Base-by-base conservation (phyloP, 2,888 invertebrate species). In the Schizaphis graminum region DNA sequence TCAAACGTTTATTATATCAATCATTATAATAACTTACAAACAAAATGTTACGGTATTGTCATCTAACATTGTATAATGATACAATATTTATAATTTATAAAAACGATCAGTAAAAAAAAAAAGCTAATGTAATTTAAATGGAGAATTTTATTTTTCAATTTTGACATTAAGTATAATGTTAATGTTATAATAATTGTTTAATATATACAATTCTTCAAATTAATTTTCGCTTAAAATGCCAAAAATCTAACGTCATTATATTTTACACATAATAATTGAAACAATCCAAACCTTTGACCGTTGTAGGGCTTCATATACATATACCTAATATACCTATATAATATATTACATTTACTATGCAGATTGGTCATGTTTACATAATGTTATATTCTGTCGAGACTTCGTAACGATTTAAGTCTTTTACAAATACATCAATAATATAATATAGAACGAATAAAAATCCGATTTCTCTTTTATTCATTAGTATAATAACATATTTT, bases 171-270 rank as follows among this genome's bases (percentile, higher is more conserved):
- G n/a, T 44, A 44, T 24, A 47, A 44, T 10, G 35, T 86, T 91
- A 92, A 92, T 87, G 61, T 56, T 26, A 26, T 86, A 86, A 86
- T 92, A 92, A 92, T 61, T 26, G 61, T 47, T 44, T 24, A 24
- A 91, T 28, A 56, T 57, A 56, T 21, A 56, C 85, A 57, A 44
- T 44, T 49, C 47, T 61, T 86, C 49, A 53, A 67, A 88, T 92
- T 92, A 67, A 47, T 87, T 87, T 87, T 87, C 87, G 35, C 28
- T 87, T 67, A 87, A 87, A 92, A 92, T 67, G 87, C 28, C 92
- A 67, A 92, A 49, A 87, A 87, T 61, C 28, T n/a, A 16, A 56
- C 28, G 91, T 91, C 53, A 56, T 91, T 91, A 91, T 8, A 41
- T 35, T 35, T n/a, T 53, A 53, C 35, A 47, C 86, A 13, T 47